Evolutionary conservation across 1,140 invertebrate species (phyloP).

Genomic region (Chrysopa pallens): DNA sequence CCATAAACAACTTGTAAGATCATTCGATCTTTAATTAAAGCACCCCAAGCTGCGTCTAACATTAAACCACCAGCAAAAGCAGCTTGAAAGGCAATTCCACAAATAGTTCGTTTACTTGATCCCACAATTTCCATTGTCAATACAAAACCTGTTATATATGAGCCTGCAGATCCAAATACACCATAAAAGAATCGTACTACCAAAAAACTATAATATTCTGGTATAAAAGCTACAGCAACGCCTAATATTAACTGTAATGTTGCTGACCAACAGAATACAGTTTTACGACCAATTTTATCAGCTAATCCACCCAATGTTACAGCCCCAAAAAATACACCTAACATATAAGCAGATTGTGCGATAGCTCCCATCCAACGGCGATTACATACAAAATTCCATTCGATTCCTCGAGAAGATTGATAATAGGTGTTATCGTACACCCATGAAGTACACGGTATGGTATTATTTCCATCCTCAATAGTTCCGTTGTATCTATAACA

Average conservation of each 20-base stretch:
- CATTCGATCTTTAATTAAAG: conserved; percentile 53
- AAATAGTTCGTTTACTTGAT: conserved; percentile 56
- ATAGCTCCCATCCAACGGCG: conserved; percentile 60
- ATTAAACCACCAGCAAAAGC: conserved; percentile 69
- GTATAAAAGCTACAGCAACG: conserved; percentile 50
- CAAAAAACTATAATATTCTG: conserved; percentile 55
- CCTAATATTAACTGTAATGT: conserved; percentile 52
- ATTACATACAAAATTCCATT: conserved; percentile 76
- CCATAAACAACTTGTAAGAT: conserved; percentile 64
- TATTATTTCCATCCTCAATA: conserved; percentile 18
- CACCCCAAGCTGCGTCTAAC: conserved; percentile 64
- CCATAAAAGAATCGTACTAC: conserved; percentile 53
- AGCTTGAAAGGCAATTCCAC: conserved; percentile 63
- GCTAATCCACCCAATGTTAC: conserved; percentile 68
- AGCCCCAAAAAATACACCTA: conserved; percentile 75
- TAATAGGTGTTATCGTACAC: conserved; percentile 53
- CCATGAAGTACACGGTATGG: conserved; percentile 37
- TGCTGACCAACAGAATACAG: conserved; percentile 55
- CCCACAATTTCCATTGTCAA: conserved; percentile 78
- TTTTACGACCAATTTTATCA: conserved; percentile 72
- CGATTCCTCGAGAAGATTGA: conserved; percentile 47
- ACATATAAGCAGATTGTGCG: conserved; percentile 68
- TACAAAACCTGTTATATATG: conserved; percentile 60
- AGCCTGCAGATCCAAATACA: conserved; percentile 64
- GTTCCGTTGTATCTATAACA: conserved; percentile 31